Conservation (phyloP, 2,113 vertebrate species). For the Phalacrocorax brasilianus region DNA sequence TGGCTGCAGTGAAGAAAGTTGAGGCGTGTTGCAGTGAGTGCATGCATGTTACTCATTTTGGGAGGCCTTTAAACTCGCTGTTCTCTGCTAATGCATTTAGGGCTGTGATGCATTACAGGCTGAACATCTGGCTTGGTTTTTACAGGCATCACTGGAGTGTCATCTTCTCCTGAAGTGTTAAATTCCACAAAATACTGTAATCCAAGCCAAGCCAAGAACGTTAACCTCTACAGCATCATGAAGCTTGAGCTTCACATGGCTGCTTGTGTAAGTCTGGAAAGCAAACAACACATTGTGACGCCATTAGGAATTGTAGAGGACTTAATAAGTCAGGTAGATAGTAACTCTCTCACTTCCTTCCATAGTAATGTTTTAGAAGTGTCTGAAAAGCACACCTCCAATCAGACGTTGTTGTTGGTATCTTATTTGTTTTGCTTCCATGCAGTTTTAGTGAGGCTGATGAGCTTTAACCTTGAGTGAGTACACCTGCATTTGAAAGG, state of each 20-base stretch:
- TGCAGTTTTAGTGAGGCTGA: neutral
- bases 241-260: neutral
- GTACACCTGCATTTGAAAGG: neutral
- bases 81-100: neutral
- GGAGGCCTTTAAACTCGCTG: neutral
- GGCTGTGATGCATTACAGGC: neutral
- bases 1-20: neutral
- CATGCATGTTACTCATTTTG: neutral
- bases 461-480: neutral
- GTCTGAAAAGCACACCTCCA: neutral
- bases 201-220: neutral
- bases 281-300: neutral
- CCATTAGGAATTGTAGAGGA: neutral
- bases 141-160: neutral
- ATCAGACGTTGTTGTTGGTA: neutral
- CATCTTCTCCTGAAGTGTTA: slow-evolving; percentile 28
- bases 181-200: slow-evolving; percentile 18
- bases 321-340: neutral
- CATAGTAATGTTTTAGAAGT: neutral
- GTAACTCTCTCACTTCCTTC: neutral
- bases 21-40: neutral
- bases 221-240: neutral
- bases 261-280: neutral
- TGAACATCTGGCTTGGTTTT: slow-evolving; percentile 39
- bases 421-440: neutral